These are phyloP conservation scores for Creontiades dilutus DNA, from an alignment of 2,888 invertebrate genomes.

Conservation along the genomic window DNA sequence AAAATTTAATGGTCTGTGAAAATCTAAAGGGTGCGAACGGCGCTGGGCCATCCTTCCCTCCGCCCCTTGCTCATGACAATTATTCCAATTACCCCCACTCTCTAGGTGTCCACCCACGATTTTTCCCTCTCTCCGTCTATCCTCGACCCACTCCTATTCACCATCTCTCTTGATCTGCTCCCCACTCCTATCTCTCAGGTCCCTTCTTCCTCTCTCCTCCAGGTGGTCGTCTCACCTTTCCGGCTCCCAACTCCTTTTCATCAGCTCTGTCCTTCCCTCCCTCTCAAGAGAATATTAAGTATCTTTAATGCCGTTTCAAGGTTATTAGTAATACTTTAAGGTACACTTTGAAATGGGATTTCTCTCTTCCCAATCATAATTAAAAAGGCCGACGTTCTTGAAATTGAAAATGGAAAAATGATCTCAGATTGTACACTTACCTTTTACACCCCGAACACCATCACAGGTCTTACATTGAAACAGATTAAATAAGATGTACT, in stretches of 20 bases:
- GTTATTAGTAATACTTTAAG: not conserved
- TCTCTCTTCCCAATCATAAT: not conserved
- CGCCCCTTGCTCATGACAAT: not conserved
- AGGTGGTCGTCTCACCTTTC: constrained; percentile 3
- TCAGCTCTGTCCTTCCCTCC: not conserved
- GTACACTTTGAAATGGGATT: not conserved
- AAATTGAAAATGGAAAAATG: not conserved
- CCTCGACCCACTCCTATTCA: too few species aligned
- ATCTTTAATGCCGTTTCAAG: not conserved
- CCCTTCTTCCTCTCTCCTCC: not conserved
- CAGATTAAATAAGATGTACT: too few species aligned
- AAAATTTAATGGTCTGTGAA: constrained; percentile 64
- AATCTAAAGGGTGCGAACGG: constrained; percentile 47
- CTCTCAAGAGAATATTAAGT: not conserved
- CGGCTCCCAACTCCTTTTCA: constrained; percentile 8
- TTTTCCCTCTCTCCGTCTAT: not conserved
- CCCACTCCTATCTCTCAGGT: too few species aligned
- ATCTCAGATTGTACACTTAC: not conserved
- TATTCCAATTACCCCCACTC: constrained; percentile 45
- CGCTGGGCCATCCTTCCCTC: not conserved
- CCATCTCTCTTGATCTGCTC: too few species aligned
- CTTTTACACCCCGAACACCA: not conserved
- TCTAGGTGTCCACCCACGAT: not conserved
- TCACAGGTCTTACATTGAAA: too few species aligned
- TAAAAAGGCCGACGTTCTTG: not conserved